Percentiles rank a stretch among this genome's conserved stretches.
These are phyloP conservation scores for Drosophila sechellia DNA, from an alignment of 1,140 invertebrate species.

Conservation along the genomic window DNA sequence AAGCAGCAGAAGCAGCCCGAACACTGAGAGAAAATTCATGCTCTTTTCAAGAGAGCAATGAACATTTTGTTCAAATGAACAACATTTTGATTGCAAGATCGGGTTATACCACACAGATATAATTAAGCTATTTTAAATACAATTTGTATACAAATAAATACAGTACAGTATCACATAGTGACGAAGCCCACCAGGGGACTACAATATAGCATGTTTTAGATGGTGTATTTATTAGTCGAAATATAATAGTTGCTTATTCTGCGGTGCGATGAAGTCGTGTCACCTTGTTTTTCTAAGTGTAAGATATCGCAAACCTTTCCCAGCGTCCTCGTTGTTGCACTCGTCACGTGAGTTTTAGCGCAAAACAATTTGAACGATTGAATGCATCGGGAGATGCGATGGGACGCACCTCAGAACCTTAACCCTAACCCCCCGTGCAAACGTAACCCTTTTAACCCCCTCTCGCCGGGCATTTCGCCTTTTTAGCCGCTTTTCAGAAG, in stretches of 20 bases:
- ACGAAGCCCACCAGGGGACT: too few relatives aligned
- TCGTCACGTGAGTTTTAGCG: slow-evolving; percentile 82
- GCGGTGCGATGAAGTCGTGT: too few relatives aligned
- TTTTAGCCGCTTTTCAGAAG: slow-evolving; percentile 62
- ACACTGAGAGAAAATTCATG: neutral
- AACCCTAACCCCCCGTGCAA: neutral
- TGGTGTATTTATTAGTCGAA: too few relatives aligned
- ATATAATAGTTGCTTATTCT: too few relatives aligned
- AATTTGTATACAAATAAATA: too few relatives aligned
- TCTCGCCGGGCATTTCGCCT: neutral
- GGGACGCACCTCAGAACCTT: slow-evolving; percentile 21
- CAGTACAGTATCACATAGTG: too few relatives aligned
- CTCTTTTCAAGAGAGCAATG: neutral
- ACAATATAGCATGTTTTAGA: neutral
- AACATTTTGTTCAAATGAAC: too few relatives aligned
- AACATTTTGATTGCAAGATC: too few relatives aligned
- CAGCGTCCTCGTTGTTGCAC: slow-evolving; percentile 59
- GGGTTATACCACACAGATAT: too few relatives aligned
- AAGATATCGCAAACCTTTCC: slow-evolving; percentile 3
- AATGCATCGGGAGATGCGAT: slow-evolving; percentile 60
- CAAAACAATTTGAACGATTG: slow-evolving; percentile 82
- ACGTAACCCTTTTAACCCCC: slow-evolving; percentile 7
- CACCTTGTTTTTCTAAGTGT: neutral
- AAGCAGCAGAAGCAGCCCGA: slow-evolving; percentile 11
- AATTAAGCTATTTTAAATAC: too few relatives aligned